phyloP scores from a whole-genome alignment of 2,797 vertebrate species.

The Anabacerthia variegaticeps region DNA sequence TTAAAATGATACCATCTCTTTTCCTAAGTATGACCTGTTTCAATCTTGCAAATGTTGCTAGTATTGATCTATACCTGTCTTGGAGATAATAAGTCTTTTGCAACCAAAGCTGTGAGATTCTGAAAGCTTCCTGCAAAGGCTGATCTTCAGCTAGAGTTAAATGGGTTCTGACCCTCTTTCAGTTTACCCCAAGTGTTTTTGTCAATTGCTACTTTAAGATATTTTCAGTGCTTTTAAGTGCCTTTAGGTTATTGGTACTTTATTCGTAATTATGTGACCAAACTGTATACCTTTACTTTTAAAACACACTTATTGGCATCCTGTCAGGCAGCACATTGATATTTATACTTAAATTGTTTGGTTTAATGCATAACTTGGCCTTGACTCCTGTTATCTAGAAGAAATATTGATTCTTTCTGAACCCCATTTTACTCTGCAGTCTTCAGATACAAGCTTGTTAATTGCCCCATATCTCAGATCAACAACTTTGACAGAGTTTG shows the following conservation, averaged over 20 bases:
- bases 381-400: slow-evolving; percentile 21
- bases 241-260: not conserved
- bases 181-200: not conserved
- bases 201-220: not conserved
- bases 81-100: not conserved
- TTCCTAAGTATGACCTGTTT: slow-evolving; percentile 4
- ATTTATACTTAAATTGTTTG: slow-evolving; percentile 38
- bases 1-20: slow-evolving; percentile 51
- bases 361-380: slow-evolving; percentile 30
- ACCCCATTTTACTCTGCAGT: not conserved
- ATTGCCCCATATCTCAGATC: slow-evolving; percentile 20
- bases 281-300: not conserved
- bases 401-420: slow-evolving; percentile 8
- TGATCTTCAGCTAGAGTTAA: not conserved
- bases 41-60: slow-evolving; percentile 23
- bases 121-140: not conserved
- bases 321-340: slow-evolving; percentile 14
- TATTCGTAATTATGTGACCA: slow-evolving; percentile 7
- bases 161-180: not conserved
- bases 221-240: not conserved
- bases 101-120: not conserved
- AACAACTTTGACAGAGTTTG: not conserved
- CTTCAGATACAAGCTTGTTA: slow-evolving; percentile 18
- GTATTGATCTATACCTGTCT: slow-evolving; percentile 20
- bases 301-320: slow-evolving; percentile 14